These are phyloP conservation scores for Drosophila diplacantha DNA, from an alignment of 2,888 invertebrate genomes.

Conservation along the genomic window DNA sequence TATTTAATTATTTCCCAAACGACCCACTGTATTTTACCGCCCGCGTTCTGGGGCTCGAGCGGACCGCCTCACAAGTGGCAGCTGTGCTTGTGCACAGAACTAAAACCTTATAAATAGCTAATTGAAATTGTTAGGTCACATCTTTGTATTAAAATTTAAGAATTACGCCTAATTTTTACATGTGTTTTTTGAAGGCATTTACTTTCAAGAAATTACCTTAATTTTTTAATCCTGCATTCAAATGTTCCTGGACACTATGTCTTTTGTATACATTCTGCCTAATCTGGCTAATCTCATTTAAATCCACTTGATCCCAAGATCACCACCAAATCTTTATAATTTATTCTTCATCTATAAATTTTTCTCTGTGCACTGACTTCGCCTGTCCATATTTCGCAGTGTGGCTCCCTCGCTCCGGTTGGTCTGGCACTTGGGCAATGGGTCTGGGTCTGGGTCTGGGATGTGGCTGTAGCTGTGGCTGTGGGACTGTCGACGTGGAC, in stretches of 20 bases:
- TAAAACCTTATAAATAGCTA: background rate
- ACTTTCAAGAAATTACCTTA: too few species aligned
- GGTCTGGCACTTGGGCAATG: constrained; percentile 27
- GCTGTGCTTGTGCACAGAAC: constrained; percentile 26
- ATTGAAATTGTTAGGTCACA: background rate
- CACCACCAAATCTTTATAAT: background rate
- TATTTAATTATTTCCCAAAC: too few species aligned
- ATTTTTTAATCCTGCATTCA: background rate
- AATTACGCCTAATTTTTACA: too few species aligned
- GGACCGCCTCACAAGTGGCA: constrained; percentile 53
- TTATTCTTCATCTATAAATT: background rate
- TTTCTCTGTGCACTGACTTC: background rate
- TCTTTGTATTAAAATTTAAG: too few species aligned
- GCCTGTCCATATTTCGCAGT: constrained; percentile 35
- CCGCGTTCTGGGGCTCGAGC: constrained; percentile 22
- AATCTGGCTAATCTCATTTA: rapidly evolving
- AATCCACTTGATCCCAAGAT: too few species aligned
- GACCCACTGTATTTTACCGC: constrained; percentile 11
- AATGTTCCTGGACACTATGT: background rate
- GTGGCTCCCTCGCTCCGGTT: constrained; percentile 35
- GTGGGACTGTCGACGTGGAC: background rate
- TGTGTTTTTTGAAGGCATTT: too few species aligned
- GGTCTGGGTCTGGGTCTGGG: constrained; percentile 1
- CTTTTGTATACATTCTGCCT: too few species aligned
- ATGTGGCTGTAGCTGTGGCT: background rate